Evolutionary conservation across 1,140 invertebrate species (phyloP).

Genomic region (Ridgeia piscesae): DNA sequence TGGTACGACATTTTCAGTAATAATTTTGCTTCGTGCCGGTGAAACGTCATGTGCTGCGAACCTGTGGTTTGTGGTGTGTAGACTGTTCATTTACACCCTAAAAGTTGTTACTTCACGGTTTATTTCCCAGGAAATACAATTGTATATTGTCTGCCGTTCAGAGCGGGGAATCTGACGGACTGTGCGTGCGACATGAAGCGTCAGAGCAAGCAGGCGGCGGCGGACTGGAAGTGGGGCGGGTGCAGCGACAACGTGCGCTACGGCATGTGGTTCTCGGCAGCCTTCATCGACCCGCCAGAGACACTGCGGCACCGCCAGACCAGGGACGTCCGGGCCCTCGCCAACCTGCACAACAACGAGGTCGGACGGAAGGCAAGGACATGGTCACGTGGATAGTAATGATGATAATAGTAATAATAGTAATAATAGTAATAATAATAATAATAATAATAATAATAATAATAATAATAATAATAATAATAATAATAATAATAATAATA

Average conservation of each 20-base stretch:
- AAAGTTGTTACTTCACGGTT: too few species aligned
- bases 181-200: conserved; percentile 66
- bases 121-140: neutral
- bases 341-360: conserved; percentile 72
- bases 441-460: too few species aligned
- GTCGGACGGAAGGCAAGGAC: conserved; percentile 65
- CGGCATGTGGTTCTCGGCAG: conserved; percentile 64
- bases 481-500: too few species aligned
- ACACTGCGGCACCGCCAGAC: conserved; percentile 44
- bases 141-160: neutral
- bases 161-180: conserved; percentile 67
- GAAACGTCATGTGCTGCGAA: too few species aligned
- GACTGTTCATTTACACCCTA: too few species aligned
- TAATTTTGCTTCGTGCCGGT: too few species aligned
- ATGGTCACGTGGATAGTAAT: neutral
- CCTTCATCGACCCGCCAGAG: conserved; percentile 68
- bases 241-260: conserved; percentile 70
- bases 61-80: too few species aligned
- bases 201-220: conserved; percentile 57
- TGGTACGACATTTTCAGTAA: neutral
- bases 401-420: neutral
- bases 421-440: neutral
- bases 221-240: conserved; percentile 71
- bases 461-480: too few species aligned
- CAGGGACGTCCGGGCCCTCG: conserved; percentile 59